These are phyloP conservation scores for Cephalopachus bancanus DNA, from an alignment of 2,797 vertebrate genomes.

Conservation along the genomic window DNA sequence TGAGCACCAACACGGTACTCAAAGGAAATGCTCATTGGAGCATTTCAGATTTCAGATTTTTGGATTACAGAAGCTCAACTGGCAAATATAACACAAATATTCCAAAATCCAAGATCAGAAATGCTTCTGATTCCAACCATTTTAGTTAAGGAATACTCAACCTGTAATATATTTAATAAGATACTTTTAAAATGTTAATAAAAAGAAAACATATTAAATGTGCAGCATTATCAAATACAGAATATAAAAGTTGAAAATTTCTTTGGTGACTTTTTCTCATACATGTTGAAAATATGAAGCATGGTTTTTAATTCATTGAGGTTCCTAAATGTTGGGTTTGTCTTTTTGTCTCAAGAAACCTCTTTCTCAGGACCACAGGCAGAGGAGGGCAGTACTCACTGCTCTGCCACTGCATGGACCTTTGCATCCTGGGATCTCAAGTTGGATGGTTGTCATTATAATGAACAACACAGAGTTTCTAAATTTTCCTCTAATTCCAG, in stretches of 20 bases:
- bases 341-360: background rate
- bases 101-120: background rate
- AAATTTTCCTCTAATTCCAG: conserved; percentile 54
- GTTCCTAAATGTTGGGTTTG: background rate
- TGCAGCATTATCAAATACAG: background rate
- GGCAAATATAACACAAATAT: background rate
- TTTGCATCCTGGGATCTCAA: background rate
- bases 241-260: background rate
- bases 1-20: background rate
- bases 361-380: background rate
- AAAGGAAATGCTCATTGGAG: background rate
- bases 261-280: background rate
- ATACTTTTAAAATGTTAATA: background rate
- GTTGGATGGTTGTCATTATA: background rate
- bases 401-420: background rate
- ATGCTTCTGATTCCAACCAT: background rate
- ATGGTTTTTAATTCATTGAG: background rate
- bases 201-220: background rate
- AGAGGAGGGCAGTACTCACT: accelerated
- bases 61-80: background rate
- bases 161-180: background rate
- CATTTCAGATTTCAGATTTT: background rate
- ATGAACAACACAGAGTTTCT: conserved; percentile 26
- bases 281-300: background rate
- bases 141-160: background rate